Conservation (phyloP, 1,140 invertebrate genomes). For the Ptiloglossa arizonensis region DNA sequence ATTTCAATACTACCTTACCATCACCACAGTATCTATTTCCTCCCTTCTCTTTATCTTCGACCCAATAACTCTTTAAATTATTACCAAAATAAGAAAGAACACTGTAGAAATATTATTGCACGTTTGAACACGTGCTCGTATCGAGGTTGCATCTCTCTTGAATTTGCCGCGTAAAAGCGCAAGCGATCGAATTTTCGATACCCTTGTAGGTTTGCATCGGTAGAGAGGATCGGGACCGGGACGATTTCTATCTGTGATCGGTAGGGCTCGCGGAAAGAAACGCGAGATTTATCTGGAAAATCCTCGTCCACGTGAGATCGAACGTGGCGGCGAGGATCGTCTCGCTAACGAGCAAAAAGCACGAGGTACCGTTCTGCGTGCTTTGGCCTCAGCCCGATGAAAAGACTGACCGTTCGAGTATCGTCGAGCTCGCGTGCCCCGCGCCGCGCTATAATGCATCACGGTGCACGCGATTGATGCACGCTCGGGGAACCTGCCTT, state of each 20-base stretch:
- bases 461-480: slow-evolving; percentile 44
- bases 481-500: slow-evolving; percentile 40
- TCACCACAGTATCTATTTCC: too few species aligned
- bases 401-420: slow-evolving; percentile 47
- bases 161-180: too few species aligned
- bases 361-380: slow-evolving; percentile 52
- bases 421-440: slow-evolving; percentile 31
- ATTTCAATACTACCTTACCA: too few species aligned
- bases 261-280: neutral
- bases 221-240: neutral
- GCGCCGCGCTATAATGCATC: slow-evolving; percentile 26
- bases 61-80: too few species aligned
- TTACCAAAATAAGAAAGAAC: too few species aligned
- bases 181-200: too few species aligned
- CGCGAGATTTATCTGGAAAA: slow-evolving; percentile 36
- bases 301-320: slow-evolving; percentile 25
- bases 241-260: neutral
- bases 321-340: slow-evolving; percentile 19
- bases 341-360: slow-evolving; percentile 52
- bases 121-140: too few species aligned
- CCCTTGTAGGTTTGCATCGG: neutral
- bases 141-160: too few species aligned
- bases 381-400: slow-evolving; percentile 42
- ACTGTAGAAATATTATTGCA: too few species aligned
- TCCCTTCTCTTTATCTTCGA: too few species aligned